Evolutionary conservation across 2,888 invertebrate genomes (phyloP).

Genomic region (Agriopis leucophaearia): DNA sequence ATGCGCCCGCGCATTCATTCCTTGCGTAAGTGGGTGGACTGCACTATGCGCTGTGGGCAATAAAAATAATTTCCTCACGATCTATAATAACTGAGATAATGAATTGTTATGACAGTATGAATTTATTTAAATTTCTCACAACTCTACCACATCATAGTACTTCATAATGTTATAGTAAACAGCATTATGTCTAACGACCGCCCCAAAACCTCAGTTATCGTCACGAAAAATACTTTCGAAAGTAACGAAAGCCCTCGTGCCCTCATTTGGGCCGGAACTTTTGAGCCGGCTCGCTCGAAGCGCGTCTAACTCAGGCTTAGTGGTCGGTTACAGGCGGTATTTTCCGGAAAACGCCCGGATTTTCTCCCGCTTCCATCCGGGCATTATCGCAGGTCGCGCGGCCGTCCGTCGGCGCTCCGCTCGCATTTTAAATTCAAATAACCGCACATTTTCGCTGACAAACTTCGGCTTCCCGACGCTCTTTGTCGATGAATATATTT

Average conservation of each 20-base stretch:
- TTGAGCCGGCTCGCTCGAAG: constrained; percentile 49
- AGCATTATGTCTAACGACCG: not conserved
- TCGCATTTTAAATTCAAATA: constrained; percentile 73
- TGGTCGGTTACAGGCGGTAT: constrained; percentile 57
- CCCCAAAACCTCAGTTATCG: constrained; percentile 2
- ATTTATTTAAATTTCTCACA: too few species aligned
- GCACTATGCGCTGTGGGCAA: constrained; percentile 4
- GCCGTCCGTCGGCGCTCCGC: constrained; percentile 56
- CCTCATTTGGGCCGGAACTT: constrained; percentile 30
- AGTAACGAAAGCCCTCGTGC: constrained; percentile 24
- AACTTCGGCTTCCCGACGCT: constrained; percentile 53
- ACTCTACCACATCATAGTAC: too few species aligned
- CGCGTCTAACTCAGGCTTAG: constrained; percentile 57
- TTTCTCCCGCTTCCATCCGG: constrained; percentile 58
- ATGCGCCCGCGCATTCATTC: constrained; percentile 49
- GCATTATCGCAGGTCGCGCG: constrained; percentile 61
- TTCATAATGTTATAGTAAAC: too few species aligned
- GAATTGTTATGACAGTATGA: constrained; percentile 1
- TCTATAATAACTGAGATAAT: constrained; percentile 2
- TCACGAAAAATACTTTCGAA: constrained; percentile 49
- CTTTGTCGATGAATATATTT: constrained; percentile 63
- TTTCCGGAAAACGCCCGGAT: constrained; percentile 62
- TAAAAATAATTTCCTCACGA: not conserved
- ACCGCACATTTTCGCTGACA: constrained; percentile 59
- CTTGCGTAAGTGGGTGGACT: constrained; percentile 42